Evolutionary conservation across 2,888 invertebrate genomes (phyloP), one percentile per base, ranked within the genome.

Genomic region (Dasysyrphus tricinctus): DNA sequence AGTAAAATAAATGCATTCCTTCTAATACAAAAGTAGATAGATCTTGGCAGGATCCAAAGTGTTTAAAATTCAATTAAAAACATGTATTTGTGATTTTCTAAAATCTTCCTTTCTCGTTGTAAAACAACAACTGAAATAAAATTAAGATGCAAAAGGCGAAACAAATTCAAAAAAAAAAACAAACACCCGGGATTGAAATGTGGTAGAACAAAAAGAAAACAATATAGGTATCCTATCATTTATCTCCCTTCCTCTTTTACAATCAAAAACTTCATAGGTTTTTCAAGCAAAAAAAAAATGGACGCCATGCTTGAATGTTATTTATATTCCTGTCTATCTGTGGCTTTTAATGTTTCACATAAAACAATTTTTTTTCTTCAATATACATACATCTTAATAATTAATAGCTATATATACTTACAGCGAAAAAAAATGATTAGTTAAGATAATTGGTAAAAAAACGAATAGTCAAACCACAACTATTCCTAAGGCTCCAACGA

Each of bases 371-470:
- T 12, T 61, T 44, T 56, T 39, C 32, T 47, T 39, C 49, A 59
- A 56, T 81, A 70, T 57, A 81, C 24, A 44, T 70, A 72, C 57
- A 51, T 24, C 3, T 24, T 24, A 24, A 24, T 70, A 82, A 59
- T 61, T 83, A 67, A 42, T 39, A 69, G 24, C 24, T 69, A 54
- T 19, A 54, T n/a, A 70, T 79, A 80, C 80, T 80, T 85, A 78
- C 57, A 75, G 56, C 49, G 57, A 37, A 61, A 44, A 49, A 80
- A 80, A 76, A 61, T 67, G 51, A 81, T 77, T 80, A 74, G 77
- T 86, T 86, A 86, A 78, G 81, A 85, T 78, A 78, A 81, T 75
- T 86, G 74, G 70, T 78, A 81, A 70, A 75, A 79, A 75, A 79
- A 75, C 42, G 47, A 86, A 86, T 75, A 81, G 59, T 81, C 85